Evolutionary conservation across 2,797 vertebrate species (phyloP), one percentile per base, ranked within the genome.

Genomic region (Steatocranus sp.): DNA sequence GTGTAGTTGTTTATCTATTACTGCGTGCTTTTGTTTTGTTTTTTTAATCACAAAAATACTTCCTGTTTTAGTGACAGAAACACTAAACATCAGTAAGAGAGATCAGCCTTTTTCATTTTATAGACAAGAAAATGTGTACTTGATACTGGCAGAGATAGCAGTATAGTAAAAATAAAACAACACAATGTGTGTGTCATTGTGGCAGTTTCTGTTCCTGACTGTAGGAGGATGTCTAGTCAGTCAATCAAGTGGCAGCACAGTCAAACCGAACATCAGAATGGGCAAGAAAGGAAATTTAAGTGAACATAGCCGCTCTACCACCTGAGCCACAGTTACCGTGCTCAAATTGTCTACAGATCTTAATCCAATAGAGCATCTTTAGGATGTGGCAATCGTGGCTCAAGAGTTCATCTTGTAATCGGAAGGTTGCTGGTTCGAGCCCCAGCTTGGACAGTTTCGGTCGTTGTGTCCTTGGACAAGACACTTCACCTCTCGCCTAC

Each of bases 1-100:
- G 61, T 41, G 8, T 1, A 17, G 36, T 25, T 43, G 5, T 17
- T 17, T 68, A 0, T 17, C 20, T 34, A 11, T 58, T 0, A 1
- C 17, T 58, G 10, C 0, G 2, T 34, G 30, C 9, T 32, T 58
- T 58, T 34, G 9, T 58, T 34, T 34, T n/a, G 10, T 4, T 66
- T 15, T 41, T 15, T 38, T 14, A n/a, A 68, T 5, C 36, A 68
- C 11, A 15, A 68, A 68, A 17, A 43, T 5, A 41, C 12, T 3
- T 43, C 14, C 63, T 68, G 14, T 0, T 68, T 68, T 25, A 68
- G 36, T 68, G 20, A 68, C 36, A 68, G 63, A 25, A 68, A 66
- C 11, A 23, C 61, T 66, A 66, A 66, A 14, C n/a, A 1, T 38
- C 61, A 15, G 34, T 15, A 23, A 8, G 61, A 23, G 61, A 66